Conservation (phyloP, 2,113 vertebrate species). For the Rhinichthys klamathensis region DNA sequence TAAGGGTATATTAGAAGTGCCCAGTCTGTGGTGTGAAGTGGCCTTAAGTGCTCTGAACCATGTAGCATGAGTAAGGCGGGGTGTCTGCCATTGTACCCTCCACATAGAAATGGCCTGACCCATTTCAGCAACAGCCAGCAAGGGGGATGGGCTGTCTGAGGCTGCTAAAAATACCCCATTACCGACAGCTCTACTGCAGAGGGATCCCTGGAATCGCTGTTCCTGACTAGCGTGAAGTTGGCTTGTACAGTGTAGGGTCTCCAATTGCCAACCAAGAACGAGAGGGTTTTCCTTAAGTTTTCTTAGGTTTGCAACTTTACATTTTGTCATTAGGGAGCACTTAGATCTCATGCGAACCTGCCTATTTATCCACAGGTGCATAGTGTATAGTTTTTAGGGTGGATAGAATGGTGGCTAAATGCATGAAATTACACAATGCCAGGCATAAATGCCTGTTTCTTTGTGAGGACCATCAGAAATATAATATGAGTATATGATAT, state of each 20-base stretch:
- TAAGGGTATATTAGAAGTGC: constrained; percentile 58
- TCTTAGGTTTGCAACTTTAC: not conserved
- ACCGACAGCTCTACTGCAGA: constrained; percentile 71
- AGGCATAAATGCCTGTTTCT: not conserved
- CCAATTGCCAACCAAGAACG: constrained; percentile 63
- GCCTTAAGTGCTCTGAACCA: constrained; percentile 55
- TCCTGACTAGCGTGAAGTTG: constrained; percentile 71
- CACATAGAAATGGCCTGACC: constrained; percentile 76
- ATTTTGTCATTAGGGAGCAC: not conserved
- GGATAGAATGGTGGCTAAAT: not conserved
- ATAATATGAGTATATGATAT: too few relatives aligned
- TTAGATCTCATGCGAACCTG: not conserved
- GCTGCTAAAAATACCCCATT: constrained; percentile 77
- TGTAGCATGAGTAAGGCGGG: constrained; percentile 64
- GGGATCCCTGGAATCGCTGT: constrained; percentile 80
- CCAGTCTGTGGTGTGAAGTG: constrained; percentile 63
- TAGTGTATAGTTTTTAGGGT: constrained; percentile 2
- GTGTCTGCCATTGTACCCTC: constrained; percentile 74
- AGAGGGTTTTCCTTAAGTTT: constrained; percentile 72
- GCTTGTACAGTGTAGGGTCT: constrained; percentile 60
- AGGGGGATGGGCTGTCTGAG: constrained; percentile 64
- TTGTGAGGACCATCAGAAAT: too few relatives aligned
- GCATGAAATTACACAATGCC: not conserved
- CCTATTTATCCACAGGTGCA: not conserved
- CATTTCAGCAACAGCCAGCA: constrained; percentile 70